Evolutionary conservation across 2,888 invertebrate genomes (phyloP).

Genomic region (Caenorhabditis sp.): DNA sequence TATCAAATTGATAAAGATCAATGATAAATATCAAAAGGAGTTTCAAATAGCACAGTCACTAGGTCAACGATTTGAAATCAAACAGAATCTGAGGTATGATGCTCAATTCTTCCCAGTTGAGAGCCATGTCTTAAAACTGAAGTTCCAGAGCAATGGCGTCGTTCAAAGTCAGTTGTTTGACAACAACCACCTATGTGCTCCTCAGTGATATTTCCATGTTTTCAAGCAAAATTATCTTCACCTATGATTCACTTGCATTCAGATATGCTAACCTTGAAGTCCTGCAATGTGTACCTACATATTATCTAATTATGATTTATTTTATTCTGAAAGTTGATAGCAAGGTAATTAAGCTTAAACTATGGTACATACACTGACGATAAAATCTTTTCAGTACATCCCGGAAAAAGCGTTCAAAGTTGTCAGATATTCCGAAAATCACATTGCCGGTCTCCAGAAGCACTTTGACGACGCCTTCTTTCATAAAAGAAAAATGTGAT

Average conservation of each 20-base stretch:
- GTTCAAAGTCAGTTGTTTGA: slow-evolving; percentile 21
- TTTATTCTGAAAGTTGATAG: too few relatives aligned
- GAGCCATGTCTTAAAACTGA: neutral
- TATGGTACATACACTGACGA: too few relatives aligned
- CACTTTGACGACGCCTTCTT: slow-evolving; percentile 28
- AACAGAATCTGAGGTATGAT: slow-evolving; percentile 16
- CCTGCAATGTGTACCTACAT: neutral
- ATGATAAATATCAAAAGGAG: neutral
- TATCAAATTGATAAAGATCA: neutral
- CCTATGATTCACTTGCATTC: neutral
- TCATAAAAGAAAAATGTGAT: too few relatives aligned
- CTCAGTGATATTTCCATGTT: slow-evolving; percentile 5
- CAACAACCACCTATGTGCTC: slow-evolving; percentile 18
- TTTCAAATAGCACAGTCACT: slow-evolving; percentile 6
- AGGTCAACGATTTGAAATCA: slow-evolving; percentile 21
- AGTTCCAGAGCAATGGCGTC: slow-evolving; percentile 6
- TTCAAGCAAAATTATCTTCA: neutral
- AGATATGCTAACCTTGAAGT: slow-evolving; percentile 22
- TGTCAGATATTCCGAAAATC: slow-evolving; percentile 10
- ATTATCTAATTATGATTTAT: neutral
- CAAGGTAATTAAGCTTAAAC: too few relatives aligned
- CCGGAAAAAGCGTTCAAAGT: neutral
- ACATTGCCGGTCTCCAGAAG: slow-evolving; percentile 19
- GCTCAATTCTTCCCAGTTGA: neutral
- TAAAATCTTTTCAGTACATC: too few relatives aligned